These are phyloP conservation scores for Diorhabda sublineata DNA, from an alignment of 1,140 invertebrate genomes.

Conservation along the genomic window DNA sequence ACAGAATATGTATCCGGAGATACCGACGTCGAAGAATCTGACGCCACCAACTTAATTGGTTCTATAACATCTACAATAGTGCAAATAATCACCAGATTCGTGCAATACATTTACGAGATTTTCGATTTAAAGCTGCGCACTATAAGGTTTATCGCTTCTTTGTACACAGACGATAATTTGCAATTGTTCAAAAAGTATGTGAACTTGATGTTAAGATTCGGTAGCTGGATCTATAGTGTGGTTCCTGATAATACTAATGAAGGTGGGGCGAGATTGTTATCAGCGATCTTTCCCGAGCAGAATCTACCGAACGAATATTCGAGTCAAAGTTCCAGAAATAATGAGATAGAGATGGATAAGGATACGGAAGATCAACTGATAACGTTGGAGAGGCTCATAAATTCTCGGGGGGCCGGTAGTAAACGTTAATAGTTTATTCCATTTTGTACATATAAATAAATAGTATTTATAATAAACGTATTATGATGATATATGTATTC, in stretches of 20 bases:
- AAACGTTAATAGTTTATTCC: too few relatives aligned
- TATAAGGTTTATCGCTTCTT: conserved; percentile 4
- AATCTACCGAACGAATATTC: neutral
- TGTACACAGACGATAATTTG: conserved; percentile 14
- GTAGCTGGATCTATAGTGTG: conserved; percentile 4
- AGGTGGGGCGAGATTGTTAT: neutral
- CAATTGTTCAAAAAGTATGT: conserved; percentile 4
- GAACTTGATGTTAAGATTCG: neutral
- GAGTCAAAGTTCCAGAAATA: neutral
- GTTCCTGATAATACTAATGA: conserved; percentile 9
- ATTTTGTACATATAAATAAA: too few relatives aligned
- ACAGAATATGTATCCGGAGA: too few relatives aligned
- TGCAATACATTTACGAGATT: conserved; percentile 6
- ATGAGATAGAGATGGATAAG: neutral
- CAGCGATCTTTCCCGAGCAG: conserved; percentile 5
- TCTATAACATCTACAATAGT: neutral
- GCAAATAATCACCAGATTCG: conserved; percentile 4
- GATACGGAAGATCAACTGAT: neutral
- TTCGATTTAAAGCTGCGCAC: conserved; percentile 1
- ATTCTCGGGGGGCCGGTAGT: neutral
- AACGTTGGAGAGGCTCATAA: neutral
- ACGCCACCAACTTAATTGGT: neutral
- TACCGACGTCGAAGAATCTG: neutral
- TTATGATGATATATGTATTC: too few relatives aligned
- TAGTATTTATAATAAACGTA: too few relatives aligned